Evolutionary conservation across 2,888 invertebrate genomes (phyloP), one percentile per base, ranked within the genome.

Genomic region (Allophyes oxyacanthae): DNA sequence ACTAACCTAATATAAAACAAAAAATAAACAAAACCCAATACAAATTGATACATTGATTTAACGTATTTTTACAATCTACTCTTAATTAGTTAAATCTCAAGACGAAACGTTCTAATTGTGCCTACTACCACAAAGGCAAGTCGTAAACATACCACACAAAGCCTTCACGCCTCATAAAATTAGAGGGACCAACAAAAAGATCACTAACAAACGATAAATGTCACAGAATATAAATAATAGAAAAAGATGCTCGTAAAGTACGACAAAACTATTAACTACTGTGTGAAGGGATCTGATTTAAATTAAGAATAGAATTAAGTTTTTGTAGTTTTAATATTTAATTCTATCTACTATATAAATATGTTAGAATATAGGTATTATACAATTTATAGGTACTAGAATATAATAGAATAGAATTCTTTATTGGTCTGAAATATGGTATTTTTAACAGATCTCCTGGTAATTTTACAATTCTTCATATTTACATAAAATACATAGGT

Each of bases 131-230:
- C 73, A 67, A 50, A 65, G 50, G 53, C 42, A 52, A 43, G 57
- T 48, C 55, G 50, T 60, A 75, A 64, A 65, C 37, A 50, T 32
- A 44, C 54, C 60, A 61, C 64, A 68, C 64, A 56, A 53, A 50
- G 38, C 41, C 60, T 84, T 86, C 85, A 86, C 86, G 86, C 79
- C 81, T 84, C 78, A 79, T 86, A 78, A 78, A 77, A 68, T 64
- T 74, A 64, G 82, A 74, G 59, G 65, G 64, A 43, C 60, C 57
- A 68, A 70, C 75, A 78, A 72, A 64, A 67, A 60, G 46, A 58
- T 49, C 43, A 46, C 59, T 75, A 84, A 85, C 85, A 85, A 81
- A 84, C 80, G 59, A 86, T 87, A 84, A 87, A 87, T 84, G 86
- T 87, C 85, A 82, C 72, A 61, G 44, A 67, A 56, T 72, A 81